Percentiles rank a stretch among this genome's conserved stretches.
phyloP scores from a whole-genome alignment of 2,888 invertebrate genomes.

The Eudasyphora cyanicolor region DNA sequence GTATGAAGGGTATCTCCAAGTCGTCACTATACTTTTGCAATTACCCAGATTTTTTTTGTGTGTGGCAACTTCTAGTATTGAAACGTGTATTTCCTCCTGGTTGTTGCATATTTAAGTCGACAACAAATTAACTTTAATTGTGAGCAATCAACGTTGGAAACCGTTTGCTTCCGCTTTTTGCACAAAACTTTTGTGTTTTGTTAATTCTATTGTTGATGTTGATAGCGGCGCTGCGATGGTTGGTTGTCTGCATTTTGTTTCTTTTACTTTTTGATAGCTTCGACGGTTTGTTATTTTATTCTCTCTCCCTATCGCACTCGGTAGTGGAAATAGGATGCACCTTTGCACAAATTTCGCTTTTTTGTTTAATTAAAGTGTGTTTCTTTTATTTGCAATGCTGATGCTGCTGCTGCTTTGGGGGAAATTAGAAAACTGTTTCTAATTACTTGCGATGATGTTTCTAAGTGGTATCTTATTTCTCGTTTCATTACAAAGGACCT shows the following conservation, averaged over 20 bases:
- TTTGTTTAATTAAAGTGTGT: background rate
- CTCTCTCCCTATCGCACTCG: background rate
- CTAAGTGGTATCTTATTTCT: constrained; percentile 14
- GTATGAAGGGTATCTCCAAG: too few species aligned
- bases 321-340: background rate
- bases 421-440: constrained; percentile 50
- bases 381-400: background rate
- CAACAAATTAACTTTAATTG: constrained; percentile 38
- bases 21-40: too few species aligned
- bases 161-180: background rate
- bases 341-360: background rate
- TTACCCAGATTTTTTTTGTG: too few species aligned
- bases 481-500: background rate
- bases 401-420: too few species aligned
- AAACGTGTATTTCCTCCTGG: background rate
- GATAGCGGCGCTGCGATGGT: background rate
- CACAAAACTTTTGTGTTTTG: constrained; percentile 27
- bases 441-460: constrained; percentile 39
- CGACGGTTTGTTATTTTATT: background rate
- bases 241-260: constrained; percentile 5
- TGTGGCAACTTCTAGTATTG: too few species aligned
- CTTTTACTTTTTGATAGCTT: constrained; percentile 4
- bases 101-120: constrained; percentile 25
- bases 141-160: constrained; percentile 22
- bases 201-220: constrained; percentile 3